These are phyloP conservation scores for Mimumesa dahlbomi DNA, from an alignment of 2,888 invertebrate species.

Conservation along the genomic window DNA sequence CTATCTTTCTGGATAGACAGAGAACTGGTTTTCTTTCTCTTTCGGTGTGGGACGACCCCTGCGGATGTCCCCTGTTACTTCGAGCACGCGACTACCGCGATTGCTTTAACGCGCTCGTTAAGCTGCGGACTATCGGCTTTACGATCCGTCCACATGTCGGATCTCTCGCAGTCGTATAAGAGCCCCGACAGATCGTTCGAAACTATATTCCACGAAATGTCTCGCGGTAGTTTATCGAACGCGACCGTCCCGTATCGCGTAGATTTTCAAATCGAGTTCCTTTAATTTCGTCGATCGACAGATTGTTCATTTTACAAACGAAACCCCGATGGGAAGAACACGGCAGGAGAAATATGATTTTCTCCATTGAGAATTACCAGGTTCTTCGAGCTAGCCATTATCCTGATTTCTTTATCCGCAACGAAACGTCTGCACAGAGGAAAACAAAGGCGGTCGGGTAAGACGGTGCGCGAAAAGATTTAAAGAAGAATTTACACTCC, in stretches of 20 bases:
- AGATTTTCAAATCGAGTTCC: too few relatives aligned
- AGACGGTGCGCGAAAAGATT: constrained; percentile 36
- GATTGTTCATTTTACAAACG: too few relatives aligned
- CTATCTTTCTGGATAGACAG: neutral
- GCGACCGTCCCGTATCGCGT: too few relatives aligned
- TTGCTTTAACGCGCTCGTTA: constrained; percentile 64
- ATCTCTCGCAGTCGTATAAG: too few relatives aligned
- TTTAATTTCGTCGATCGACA: too few relatives aligned
- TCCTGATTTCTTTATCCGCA: constrained; percentile 14
- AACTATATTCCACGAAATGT: too few relatives aligned
- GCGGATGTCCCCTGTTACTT: constrained; percentile 59
- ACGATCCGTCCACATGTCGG: constrained; percentile 42
- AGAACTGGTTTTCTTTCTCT: too few relatives aligned
- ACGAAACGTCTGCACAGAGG: constrained; percentile 13
- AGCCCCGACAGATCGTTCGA: too few relatives aligned
- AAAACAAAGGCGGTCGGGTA: constrained; percentile 13
- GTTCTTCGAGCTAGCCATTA: constrained; percentile 4
- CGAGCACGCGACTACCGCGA: constrained; percentile 57
- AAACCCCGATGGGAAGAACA: too few relatives aligned
- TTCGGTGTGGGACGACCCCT: constrained; percentile 16
- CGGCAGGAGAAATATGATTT: too few relatives aligned
- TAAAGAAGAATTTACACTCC: constrained; percentile 54
- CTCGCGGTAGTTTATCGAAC: too few relatives aligned
- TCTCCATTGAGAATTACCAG: neutral
- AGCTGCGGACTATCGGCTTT: constrained; percentile 55